Evolutionary conservation across 1,140 invertebrate species (phyloP).

Genomic region (Agrypnia vestita): DNA sequence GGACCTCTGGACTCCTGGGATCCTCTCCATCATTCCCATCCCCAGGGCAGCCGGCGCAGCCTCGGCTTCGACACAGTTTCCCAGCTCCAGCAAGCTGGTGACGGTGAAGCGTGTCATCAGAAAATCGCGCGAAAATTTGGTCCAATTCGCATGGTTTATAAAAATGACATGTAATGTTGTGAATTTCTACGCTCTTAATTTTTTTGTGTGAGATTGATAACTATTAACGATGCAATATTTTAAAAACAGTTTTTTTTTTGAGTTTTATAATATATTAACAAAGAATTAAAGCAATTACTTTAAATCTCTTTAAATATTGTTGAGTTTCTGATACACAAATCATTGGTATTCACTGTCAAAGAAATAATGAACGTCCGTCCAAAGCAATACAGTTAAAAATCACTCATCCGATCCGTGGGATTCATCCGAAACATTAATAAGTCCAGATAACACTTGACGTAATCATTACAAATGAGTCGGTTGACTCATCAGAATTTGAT

Average conservation of each 20-base stretch:
- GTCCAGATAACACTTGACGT: constrained; percentile 8
- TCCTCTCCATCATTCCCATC: constrained; percentile 44
- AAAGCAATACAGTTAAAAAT: background rate
- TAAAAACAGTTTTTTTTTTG: too few relatives aligned
- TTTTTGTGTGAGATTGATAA: too few relatives aligned
- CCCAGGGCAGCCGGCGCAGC: background rate
- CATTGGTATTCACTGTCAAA: background rate
- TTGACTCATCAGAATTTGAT: constrained; percentile 30
- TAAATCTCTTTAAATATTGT: too few relatives aligned
- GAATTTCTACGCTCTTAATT: background rate
- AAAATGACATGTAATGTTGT: background rate
- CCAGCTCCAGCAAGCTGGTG: constrained; percentile 49
- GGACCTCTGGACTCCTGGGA: constrained; percentile 18
- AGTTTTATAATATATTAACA: too few relatives aligned
- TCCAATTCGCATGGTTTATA: background rate
- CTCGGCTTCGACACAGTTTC: constrained; percentile 15
- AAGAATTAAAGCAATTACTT: too few relatives aligned
- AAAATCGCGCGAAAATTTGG: background rate
- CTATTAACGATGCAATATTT: too few relatives aligned
- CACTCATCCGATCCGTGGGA: constrained; percentile 7
- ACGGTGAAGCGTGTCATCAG: constrained; percentile 54
- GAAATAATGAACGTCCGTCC: constrained; percentile 3
- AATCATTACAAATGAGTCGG: constrained; percentile 26
- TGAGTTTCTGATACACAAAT: too few relatives aligned
- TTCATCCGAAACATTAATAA: constrained; percentile 25